Evolutionary conservation across 2,888 invertebrate species (phyloP).

Genomic region (Atrina japonica): DNA sequence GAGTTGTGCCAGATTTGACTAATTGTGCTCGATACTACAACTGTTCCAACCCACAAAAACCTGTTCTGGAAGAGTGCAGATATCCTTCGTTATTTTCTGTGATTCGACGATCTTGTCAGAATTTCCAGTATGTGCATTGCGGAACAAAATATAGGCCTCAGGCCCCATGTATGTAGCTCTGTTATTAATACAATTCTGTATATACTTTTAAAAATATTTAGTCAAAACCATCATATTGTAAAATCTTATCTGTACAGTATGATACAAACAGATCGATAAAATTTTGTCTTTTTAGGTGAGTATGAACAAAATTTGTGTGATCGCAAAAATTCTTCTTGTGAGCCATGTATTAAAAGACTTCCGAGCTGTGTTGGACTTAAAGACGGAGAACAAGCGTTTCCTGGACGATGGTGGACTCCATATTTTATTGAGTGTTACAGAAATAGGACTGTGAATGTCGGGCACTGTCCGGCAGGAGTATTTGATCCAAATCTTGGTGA

Average conservation of each 20-base stretch:
- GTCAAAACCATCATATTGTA: background rate
- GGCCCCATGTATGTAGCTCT: slow-evolving; percentile 53
- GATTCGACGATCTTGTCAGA: slow-evolving; percentile 52
- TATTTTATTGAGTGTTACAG: slow-evolving; percentile 27
- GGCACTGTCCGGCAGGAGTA: slow-evolving; percentile 42
- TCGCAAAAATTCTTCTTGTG: slow-evolving; percentile 20
- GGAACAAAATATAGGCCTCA: slow-evolving; percentile 48
- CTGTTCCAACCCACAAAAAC: slow-evolving; percentile 45
- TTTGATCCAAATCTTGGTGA: slow-evolving; percentile 45
- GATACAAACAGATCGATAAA: background rate
- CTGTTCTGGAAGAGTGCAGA: slow-evolving; percentile 54
- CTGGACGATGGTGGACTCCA: slow-evolving; percentile 38
- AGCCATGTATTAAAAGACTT: slow-evolving; percentile 37
- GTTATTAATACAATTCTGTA: no score
- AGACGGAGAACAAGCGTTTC: slow-evolving; percentile 39
- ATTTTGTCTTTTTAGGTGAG: slow-evolving; percentile 37
- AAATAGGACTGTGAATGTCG: slow-evolving; percentile 44
- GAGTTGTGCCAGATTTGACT: slow-evolving; percentile 41
- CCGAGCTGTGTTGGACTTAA: slow-evolving; percentile 36
- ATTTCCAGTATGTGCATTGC: slow-evolving; percentile 58
- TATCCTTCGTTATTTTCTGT: slow-evolving; percentile 64
- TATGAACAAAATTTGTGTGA: slow-evolving; percentile 41
- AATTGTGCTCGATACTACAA: slow-evolving; percentile 60
- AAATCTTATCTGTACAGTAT: background rate
- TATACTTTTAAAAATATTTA: background rate